Base-by-base conservation (phyloP, 2,797 vertebrate species). In the Dallia pectoralis region DNA sequence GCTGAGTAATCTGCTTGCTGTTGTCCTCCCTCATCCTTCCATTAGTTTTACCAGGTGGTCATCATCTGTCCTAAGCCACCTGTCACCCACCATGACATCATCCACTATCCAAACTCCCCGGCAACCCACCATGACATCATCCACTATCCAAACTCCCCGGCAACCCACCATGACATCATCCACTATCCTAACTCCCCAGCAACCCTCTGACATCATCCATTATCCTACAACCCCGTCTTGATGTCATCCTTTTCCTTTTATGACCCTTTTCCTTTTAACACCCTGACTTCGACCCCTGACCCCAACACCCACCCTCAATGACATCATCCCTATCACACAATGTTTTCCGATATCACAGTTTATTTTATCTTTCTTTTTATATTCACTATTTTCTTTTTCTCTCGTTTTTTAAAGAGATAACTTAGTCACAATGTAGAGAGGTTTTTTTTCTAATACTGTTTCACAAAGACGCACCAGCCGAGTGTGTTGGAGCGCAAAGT, bases 391-490 rank as follows among this genome's bases (percentile, higher is more conserved):
- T 72, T 32, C 44, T 63, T 64, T 30, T 70, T 53, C 14, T 51
- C 16, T 73, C 27, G 12, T 70, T 74, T 32, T 79, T 75, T 53
- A 48, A 62, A 63, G 25, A 59, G 36, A 47, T 30, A 70, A 67
- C 59, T 56, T 78, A 78, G 72, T 71, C 53, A 62, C 56, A 49
- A 74, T 69, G 51, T 77, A 81, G 76, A 56, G 33, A 1, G 73
- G 51, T 25, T 72, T 69, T 72, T 69, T 72, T 77, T 79, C 76
- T 75, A 76, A 73, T 82, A 72, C 64, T 75, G 40, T 68, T 65
- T 80, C 69, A 59, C 68, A 25, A 63, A 25, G 40, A 63, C 12
- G 32, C 71, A 59, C 67, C 76, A 61, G 67, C 76, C 71, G 62
- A 29, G 59, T 40, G 66, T 59, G 66, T 51, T 47, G 67, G 71